Conservation (phyloP, 1,140 invertebrate genomes). For the Brachionus angularis region DNA sequence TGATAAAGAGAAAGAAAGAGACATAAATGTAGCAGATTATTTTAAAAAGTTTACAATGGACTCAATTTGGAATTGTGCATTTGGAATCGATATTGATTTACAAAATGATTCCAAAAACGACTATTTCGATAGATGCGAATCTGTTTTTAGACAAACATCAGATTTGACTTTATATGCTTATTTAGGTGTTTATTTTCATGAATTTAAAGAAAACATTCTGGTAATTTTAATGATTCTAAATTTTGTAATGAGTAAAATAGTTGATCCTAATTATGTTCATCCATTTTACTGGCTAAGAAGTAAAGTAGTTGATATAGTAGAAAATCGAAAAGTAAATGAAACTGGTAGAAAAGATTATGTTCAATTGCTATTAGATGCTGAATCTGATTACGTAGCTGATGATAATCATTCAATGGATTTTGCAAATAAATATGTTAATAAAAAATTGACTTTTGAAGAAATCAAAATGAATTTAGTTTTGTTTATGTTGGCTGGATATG, state of each 20-base stretch:
- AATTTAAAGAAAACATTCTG: background rate
- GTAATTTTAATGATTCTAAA: background rate
- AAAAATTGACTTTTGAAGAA: slow-evolving; percentile 47
- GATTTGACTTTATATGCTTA: background rate
- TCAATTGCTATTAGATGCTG: slow-evolving; percentile 23
- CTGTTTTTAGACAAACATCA: background rate
- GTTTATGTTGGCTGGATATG: slow-evolving; percentile 54
- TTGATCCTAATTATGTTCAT: background rate
- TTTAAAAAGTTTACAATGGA: slow-evolving; percentile 46
- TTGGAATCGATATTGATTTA: slow-evolving; percentile 33
- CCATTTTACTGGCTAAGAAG: slow-evolving; percentile 20
- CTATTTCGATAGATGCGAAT: slow-evolving; percentile 4
- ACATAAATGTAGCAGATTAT: slow-evolving; percentile 1
- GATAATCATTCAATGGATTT: background rate
- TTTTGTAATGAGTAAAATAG: background rate
- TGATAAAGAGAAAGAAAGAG: background rate
- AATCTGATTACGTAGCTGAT: background rate
- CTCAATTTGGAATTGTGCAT: slow-evolving; percentile 42
- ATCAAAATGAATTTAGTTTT: slow-evolving; percentile 51
- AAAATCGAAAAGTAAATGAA: background rate
- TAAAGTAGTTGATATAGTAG: slow-evolving; percentile 13
- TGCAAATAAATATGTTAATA: background rate
- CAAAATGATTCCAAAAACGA: slow-evolving; percentile 55
- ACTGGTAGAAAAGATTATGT: slow-evolving; percentile 15
- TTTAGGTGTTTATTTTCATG: slow-evolving; percentile 24